Percentiles rank a stretch among this genome's conserved stretches.
Conservation (phyloP, 2,888 invertebrate species). For the Melipona beecheii region DNA sequence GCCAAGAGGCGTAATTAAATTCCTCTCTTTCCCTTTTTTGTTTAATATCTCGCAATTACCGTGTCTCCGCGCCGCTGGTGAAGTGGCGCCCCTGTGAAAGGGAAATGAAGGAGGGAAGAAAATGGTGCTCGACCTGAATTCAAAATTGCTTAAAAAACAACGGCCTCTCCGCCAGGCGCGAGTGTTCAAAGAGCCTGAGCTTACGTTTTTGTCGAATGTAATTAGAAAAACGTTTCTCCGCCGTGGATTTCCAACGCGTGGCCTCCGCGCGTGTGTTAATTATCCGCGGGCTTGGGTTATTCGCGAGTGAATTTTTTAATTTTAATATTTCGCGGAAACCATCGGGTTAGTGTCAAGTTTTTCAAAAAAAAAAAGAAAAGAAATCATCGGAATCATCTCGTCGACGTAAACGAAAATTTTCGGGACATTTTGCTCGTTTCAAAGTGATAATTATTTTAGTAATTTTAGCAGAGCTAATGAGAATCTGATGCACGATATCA, state of each 20-base stretch:
- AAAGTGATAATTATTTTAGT: too few species aligned
- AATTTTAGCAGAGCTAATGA: background rate
- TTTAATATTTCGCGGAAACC: too few species aligned
- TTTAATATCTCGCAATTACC: constrained; percentile 16
- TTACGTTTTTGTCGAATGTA: background rate
- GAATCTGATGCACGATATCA: background rate
- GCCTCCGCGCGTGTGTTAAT: background rate
- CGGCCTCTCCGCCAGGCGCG: background rate
- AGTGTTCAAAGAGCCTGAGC: background rate
- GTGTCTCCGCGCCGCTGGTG: too few species aligned
- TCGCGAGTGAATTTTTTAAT: background rate
- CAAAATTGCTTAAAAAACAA: constrained; percentile 21
- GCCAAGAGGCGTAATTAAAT: background rate
- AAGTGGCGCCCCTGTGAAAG: background rate
- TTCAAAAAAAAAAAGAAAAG: too few species aligned
- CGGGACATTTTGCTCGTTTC: too few species aligned
- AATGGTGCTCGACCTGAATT: constrained; percentile 45
- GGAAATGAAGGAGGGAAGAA: background rate
- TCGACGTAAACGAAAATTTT: too few species aligned
- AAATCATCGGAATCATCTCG: too few species aligned
- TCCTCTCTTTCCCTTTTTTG: too few species aligned
- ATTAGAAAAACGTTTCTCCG: background rate
- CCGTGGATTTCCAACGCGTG: background rate
- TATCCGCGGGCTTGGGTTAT: background rate
- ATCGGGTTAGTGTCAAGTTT: too few species aligned